These are phyloP conservation scores for Macrotis lagotis DNA, from an alignment of 2,113 vertebrate genomes.

Conservation along the genomic window DNA sequence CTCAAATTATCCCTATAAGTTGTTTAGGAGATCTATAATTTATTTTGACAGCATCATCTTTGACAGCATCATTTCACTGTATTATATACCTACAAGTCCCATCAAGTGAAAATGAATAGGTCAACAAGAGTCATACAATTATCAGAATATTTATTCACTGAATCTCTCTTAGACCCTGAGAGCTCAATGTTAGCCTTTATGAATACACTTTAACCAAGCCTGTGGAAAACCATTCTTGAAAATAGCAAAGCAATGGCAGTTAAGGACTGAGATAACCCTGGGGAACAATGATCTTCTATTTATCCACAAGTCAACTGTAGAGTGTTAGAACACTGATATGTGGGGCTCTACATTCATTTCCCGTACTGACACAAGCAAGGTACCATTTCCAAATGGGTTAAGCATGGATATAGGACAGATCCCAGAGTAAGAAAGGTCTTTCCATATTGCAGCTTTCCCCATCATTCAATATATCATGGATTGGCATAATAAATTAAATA, in stretches of 20 bases:
- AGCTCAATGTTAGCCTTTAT: conserved; percentile 14
- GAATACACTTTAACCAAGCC: conserved; percentile 3
- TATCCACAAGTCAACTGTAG: background rate
- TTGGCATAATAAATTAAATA: background rate
- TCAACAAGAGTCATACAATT: conserved; percentile 38
- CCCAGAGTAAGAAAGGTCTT: background rate
- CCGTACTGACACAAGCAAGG: background rate
- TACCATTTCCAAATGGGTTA: background rate
- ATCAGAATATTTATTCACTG: conserved; percentile 7
- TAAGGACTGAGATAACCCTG: background rate
- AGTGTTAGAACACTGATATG: background rate
- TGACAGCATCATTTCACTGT: too few species aligned
- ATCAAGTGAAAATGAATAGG: conserved; percentile 44
- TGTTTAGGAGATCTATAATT: background rate
- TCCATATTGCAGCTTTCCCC: background rate
- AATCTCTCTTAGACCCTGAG: conserved; percentile 11
- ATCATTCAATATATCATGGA: background rate
- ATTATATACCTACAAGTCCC: background rate
- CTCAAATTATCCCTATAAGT: background rate
- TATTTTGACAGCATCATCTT: background rate
- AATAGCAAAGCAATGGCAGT: conserved; percentile 14
- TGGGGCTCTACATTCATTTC: background rate
- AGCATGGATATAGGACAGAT: background rate
- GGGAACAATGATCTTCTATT: background rate
- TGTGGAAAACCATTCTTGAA: background rate